Base-by-base conservation (phyloP, 2,113 vertebrate species). In the Anguilla rostrata region DNA sequence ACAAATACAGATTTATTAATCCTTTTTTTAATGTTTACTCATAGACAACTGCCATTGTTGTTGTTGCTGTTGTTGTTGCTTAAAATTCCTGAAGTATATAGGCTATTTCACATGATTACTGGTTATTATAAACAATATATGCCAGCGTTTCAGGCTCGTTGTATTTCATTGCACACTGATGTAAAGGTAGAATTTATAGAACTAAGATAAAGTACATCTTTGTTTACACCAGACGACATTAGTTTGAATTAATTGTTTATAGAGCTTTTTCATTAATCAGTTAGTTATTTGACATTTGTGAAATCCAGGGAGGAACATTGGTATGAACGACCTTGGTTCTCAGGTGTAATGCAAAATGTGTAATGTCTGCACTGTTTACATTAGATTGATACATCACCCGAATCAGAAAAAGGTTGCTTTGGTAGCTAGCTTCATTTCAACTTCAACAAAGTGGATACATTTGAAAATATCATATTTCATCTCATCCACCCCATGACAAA, bases 241-340 rank as follows among this genome's bases (percentile, higher is more conserved):
- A 93, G 90, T 87, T 90, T 60, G 90, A 92, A 93, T 93, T 90
- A 93, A 92, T 94, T 96, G 95, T 96, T 96, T 96, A 95, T 87
- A 88, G 87, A 89, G 85, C 71, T 81, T 85, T 90, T 89, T 92
- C 90, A 91, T 93, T 94, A 92, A 93, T 92, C 92, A 91, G 93
- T 94, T 92, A 93, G 90, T 92, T 92, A 92, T 94, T 93, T 96
- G 95, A 96, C 95, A 95, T 94, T 95, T 94, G 94, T 94, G 94
- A 89, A 95, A 95, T 89, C 95, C 95, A 96, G 94, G 94, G 90
- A 90, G 90, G 88, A 88, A 86, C 87, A 71, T 86, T 88, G 86
- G 84, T 86, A 87, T 88, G n/a, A 41, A 84, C 81, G 81, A 82
- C 66, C 60, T 78, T 82, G 56, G 40, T 49, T 66, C 56, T 63